phyloP scores from a whole-genome alignment of 1,140 invertebrate species.

The Aphaenogaster ashmeadi region DNA sequence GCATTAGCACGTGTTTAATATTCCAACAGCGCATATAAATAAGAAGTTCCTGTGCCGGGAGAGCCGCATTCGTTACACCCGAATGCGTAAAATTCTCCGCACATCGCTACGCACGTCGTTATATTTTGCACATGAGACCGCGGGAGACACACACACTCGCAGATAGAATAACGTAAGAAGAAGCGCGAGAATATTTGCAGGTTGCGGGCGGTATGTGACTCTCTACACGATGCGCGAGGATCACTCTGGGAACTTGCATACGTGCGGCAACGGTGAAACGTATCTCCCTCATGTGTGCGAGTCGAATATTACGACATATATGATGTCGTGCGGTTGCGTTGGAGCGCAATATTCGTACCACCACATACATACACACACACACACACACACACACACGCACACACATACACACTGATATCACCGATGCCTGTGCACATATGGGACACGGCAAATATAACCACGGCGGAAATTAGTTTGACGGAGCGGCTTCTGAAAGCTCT shows the following conservation, averaged over 20 bases:
- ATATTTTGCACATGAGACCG: neutral
- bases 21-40: constrained; percentile 36
- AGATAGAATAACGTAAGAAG: constrained; percentile 34
- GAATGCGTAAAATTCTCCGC: constrained; percentile 13
- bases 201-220: neutral
- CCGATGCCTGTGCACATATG: constrained; percentile 32
- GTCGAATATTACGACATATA: constrained; percentile 59
- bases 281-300: constrained; percentile 34
- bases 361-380: neutral
- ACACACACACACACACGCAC: neutral
- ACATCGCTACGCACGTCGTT: neutral
- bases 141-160: neutral
- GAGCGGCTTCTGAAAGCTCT: constrained; percentile 9
- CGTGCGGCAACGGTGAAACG: neutral
- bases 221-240: neutral
- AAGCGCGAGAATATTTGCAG: constrained; percentile 38
- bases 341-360: constrained; percentile 51
- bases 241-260: neutral
- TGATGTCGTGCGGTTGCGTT: constrained; percentile 56
- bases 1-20: constrained; percentile 11
- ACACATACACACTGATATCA: neutral
- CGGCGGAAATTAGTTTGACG: constrained; percentile 58
- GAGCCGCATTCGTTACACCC: neutral
- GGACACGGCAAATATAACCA: constrained; percentile 35
- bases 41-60: neutral